These are phyloP conservation scores for Meghimatium bilineatum DNA, from an alignment of 2,888 invertebrate genomes.

Conservation along the genomic window DNA sequence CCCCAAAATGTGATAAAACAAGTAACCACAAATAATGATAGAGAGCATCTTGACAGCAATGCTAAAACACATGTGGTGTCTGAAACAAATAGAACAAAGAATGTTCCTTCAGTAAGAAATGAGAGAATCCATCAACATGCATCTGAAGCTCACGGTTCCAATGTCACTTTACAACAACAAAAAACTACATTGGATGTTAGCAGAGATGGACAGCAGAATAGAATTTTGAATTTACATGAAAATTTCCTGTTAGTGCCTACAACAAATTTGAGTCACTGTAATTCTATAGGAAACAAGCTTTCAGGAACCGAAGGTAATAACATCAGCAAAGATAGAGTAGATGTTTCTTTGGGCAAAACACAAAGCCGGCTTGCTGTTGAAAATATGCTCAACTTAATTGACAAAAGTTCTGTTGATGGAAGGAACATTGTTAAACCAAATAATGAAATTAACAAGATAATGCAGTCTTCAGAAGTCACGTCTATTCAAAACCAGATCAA, in stretches of 20 bases:
- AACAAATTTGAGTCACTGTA: neutral
- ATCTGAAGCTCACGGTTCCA: neutral
- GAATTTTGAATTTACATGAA: neutral
- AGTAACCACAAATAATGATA: too few species aligned
- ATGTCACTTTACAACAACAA: neutral
- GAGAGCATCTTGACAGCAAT: neutral
- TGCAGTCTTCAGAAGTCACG: neutral
- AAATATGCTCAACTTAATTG: neutral
- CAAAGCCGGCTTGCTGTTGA: conserved; percentile 28
- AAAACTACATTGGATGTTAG: neutral
- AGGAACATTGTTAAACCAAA: neutral
- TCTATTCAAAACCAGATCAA: neutral
- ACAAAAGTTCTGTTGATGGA: neutral
- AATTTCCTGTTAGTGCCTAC: neutral
- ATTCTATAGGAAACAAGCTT: too few species aligned
- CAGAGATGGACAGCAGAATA: neutral
- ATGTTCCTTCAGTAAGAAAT: neutral
- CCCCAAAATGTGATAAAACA: neutral
- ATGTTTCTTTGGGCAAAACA: neutral
- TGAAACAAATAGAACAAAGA: neutral
- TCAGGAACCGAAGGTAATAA: neutral
- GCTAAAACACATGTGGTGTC: neutral
- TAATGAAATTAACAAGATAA: neutral
- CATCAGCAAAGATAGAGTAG: neutral
- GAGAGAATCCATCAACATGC: neutral